Evolutionary conservation across 2,888 invertebrate genomes (phyloP), one percentile per base, ranked within the genome.

Genomic region (Noctua janthina): DNA sequence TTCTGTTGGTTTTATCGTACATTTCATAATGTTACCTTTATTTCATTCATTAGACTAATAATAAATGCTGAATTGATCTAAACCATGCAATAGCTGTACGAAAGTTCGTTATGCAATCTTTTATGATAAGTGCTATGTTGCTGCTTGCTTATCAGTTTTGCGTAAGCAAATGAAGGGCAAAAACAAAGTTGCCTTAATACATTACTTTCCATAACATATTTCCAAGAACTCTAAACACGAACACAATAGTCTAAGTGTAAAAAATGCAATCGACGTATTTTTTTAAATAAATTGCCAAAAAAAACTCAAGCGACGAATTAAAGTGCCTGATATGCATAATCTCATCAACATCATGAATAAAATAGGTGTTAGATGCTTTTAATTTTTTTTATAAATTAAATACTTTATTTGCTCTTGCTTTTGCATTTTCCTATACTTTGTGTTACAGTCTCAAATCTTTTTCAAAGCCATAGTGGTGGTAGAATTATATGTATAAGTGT

Each of bases 141-240:
- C 69, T 74, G 71, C 49, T 73, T 74, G 68, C 73, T 86, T 86
- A 86, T 86, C 86, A 78, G 62, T 71, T 70, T 73, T 86, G 84
- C 83, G 75, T 82, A 68, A 67, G 73, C 70, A 85, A 75, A 54
- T 69, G 73, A 79, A 82, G 77, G 78, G 74, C 74, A 78, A 82
- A 79, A 81, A 82, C 78, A 87, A 29, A 81, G 76, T 80, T 66
- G 49, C 11, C 20, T 54, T 74, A 64, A 43, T 43, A 64, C 64
- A 64, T 80, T 80, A 85, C 72, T 82, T 86, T 86, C 73, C 62
- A 82, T 72, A 62, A 71, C 56, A 75, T 82, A 70, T 54, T 75
- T 64, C 23, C 10, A 66, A 54, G 56, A 81, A 85, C n/a, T 85
- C 51, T 5, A 35, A 66, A 67, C 17, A 68, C 35, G 20, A n/a